Conservation (phyloP, 2,113 vertebrate genomes). For the Erythrolamprus reginae region DNA sequence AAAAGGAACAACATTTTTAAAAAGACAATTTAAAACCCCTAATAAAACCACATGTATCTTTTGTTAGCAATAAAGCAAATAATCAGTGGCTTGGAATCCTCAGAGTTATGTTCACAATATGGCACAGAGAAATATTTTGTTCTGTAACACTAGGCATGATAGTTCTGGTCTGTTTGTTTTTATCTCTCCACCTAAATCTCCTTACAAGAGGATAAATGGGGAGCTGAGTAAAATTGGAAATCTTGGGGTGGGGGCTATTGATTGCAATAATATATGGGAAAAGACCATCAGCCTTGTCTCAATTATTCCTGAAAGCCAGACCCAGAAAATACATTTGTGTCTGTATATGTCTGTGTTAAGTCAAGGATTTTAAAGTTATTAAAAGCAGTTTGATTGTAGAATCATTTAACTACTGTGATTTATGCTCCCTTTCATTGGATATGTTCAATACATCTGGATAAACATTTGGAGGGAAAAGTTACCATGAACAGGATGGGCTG, state of each 20-base stretch:
- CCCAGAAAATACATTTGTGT: background rate
- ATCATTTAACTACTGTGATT: background rate
- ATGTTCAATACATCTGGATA: background rate
- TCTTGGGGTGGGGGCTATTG: background rate
- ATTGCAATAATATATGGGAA: background rate
- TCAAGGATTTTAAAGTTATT: background rate
- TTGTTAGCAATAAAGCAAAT: background rate
- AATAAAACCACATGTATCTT: too few species aligned
- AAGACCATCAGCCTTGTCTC: background rate
- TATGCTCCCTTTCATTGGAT: background rate
- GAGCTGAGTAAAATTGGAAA: background rate
- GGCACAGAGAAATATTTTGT: background rate
- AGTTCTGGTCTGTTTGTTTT: background rate
- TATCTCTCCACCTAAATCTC: background rate
- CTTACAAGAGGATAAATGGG: background rate
- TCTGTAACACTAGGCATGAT: background rate
- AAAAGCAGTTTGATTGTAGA: background rate
- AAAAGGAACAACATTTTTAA: too few species aligned
- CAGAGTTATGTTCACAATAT: background rate
- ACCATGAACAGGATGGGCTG: background rate
- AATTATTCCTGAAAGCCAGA: background rate
- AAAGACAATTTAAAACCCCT: too few species aligned
- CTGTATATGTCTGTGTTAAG: background rate
- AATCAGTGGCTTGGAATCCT: too few species aligned
- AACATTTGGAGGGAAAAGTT: background rate